Conservation (phyloP, 2,888 invertebrate species). For the Lepidochitona cinerea region DNA sequence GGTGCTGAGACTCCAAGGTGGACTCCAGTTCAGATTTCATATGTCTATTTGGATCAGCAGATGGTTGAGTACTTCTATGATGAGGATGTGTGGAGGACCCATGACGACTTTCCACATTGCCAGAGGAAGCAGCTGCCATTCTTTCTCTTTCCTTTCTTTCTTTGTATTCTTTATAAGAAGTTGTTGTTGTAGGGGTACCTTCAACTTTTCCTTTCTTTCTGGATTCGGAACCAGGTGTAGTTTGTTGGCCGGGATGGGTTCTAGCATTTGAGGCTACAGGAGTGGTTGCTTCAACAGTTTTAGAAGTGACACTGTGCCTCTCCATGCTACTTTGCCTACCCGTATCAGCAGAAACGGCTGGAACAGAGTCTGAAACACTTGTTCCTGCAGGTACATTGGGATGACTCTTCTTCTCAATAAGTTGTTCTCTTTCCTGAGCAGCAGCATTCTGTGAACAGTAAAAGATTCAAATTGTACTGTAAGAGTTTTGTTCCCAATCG, state of each 20-base stretch:
- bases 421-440: background rate
- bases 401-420: too few species aligned
- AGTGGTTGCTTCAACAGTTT: too few species aligned
- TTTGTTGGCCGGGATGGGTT: background rate
- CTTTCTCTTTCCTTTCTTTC: slow-evolving; percentile 7
- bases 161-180: slow-evolving; percentile 11
- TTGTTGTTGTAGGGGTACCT: background rate
- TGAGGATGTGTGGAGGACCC: background rate
- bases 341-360: background rate
- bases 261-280: too few species aligned
- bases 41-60: background rate
- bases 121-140: background rate
- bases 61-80: background rate
- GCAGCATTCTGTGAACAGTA: background rate
- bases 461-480: too few species aligned
- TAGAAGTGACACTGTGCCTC: too few species aligned
- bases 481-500: too few species aligned
- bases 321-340: too few species aligned
- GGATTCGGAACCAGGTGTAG: background rate
- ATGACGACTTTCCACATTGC: background rate
- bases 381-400: background rate
- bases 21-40: background rate
- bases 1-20: background rate
- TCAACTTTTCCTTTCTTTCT: background rate
- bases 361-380: background rate